These are phyloP conservation scores for Rotaria sp. DNA, from an alignment of 2,888 invertebrate genomes.

Conservation along the genomic window DNA sequence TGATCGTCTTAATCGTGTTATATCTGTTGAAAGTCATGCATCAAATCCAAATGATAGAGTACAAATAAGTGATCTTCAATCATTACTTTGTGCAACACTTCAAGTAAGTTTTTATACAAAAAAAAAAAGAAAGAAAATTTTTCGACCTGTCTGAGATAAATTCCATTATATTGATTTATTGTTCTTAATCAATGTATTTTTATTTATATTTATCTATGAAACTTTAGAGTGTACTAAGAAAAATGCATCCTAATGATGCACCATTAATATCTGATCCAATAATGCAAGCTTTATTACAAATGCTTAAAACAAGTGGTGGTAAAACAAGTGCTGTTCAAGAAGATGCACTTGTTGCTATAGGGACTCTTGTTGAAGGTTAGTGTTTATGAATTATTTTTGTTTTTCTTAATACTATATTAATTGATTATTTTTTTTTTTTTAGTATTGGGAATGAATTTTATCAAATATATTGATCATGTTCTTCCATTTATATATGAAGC, in stretches of 20 bases:
- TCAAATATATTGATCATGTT: constrained; percentile 94
- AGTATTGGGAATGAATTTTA: constrained; percentile 79
- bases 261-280: constrained; percentile 87
- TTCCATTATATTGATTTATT: too few relatives aligned
- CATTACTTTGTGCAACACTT: constrained; percentile 86
- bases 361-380: constrained; percentile 73
- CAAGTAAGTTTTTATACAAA: constrained; percentile 55
- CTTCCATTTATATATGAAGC: constrained; percentile 68
- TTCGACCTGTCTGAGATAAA: too few relatives aligned
- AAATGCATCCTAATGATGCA: constrained; percentile 85
- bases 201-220: too few relatives aligned
- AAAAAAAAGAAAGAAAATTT: too few relatives aligned
- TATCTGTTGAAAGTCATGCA: constrained; percentile 72
- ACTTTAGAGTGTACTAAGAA: constrained; percentile 71
- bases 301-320: constrained; percentile 68
- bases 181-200: too few relatives aligned
- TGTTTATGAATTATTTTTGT: not conserved
- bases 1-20: constrained; percentile 81
- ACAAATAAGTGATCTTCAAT: constrained; percentile 89
- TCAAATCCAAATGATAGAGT: constrained; percentile 64
- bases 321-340: constrained; percentile 76
- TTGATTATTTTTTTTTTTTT: not conserved
- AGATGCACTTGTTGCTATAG: constrained; percentile 92
- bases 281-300: constrained; percentile 86
- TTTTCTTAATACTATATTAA: not conserved